Evolutionary conservation across 2,113 vertebrate genomes (phyloP).

Genomic region (Pimephales promelas): DNA sequence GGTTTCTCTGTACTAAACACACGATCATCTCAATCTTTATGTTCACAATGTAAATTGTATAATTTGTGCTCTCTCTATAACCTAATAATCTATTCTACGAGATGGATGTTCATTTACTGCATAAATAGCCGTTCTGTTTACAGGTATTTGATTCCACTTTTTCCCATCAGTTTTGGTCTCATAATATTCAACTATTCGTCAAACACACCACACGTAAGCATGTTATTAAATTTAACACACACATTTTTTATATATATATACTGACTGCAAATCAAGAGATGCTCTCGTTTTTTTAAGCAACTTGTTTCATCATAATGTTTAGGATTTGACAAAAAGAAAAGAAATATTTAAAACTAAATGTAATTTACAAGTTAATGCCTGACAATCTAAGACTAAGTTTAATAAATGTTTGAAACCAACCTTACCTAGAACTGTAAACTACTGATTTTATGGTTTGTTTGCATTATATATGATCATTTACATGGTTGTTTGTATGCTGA

Average conservation of each 20-base stretch:
- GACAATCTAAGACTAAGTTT: not conserved
- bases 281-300: not conserved
- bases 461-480: not conserved
- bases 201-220: not conserved
- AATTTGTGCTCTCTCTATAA: not conserved
- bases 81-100: not conserved
- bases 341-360: not conserved
- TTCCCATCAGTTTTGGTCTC: not conserved
- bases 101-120: not conserved
- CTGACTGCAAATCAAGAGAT: not conserved
- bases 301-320: too few species aligned
- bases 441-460: not conserved
- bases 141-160: not conserved
- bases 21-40: not conserved
- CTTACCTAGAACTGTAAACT: not conserved
- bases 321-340: too few species aligned
- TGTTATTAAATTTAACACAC: not conserved
- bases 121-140: not conserved
- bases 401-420: not conserved
- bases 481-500: not conserved
- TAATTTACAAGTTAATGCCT: not conserved
- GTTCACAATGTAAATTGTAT: not conserved
- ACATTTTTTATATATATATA: not conserved
- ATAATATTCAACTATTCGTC: not conserved
- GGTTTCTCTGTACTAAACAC: conserved; percentile 50